Conservation (phyloP, 2,797 vertebrate species). For the Chelon auratus region DNA sequence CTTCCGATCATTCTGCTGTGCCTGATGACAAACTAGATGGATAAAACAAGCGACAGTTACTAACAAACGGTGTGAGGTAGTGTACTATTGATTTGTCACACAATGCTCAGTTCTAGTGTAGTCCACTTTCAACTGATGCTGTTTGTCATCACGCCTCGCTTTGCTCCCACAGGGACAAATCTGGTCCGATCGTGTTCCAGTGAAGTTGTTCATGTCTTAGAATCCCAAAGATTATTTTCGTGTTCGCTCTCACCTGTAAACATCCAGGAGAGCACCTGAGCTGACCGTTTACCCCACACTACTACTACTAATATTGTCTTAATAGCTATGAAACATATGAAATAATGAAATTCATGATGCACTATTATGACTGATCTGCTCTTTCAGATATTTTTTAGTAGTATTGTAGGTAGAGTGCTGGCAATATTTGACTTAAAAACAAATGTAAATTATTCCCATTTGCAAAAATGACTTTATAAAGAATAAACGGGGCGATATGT, state of each 20-base stretch:
- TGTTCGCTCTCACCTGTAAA: slow-evolving; percentile 24
- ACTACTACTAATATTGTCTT: slow-evolving; percentile 10
- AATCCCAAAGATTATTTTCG: slow-evolving; percentile 15
- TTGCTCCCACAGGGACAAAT: not conserved
- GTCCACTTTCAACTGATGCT: slow-evolving; percentile 7
- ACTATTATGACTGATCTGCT: not conserved
- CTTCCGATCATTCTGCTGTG: not conserved
- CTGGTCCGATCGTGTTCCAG: slow-evolving; percentile 6
- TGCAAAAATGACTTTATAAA: not conserved
- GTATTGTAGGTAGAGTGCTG: not conserved
- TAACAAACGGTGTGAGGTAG: not conserved
- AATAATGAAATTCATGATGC: slow-evolving; percentile 37
- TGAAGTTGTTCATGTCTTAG: slow-evolving; percentile 19
- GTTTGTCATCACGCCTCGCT: slow-evolving; percentile 23
- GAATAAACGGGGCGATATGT: not conserved
- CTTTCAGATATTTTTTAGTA: no score
- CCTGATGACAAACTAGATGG: not conserved
- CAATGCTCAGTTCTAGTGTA: not conserved
- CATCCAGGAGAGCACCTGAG: slow-evolving; percentile 22
- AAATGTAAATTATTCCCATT: no score
- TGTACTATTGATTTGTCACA: slow-evolving; percentile 15
- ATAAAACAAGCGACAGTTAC: not conserved
- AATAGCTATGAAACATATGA: slow-evolving; percentile 43
- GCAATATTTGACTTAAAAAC: not conserved
- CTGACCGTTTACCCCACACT: slow-evolving; percentile 17